A percentile compares a stretch with the other conserved stretches of the same genome.
Evolutionary conservation across 2,888 invertebrate species (phyloP).

Genomic region (Apomyelois bistriatella): DNA sequence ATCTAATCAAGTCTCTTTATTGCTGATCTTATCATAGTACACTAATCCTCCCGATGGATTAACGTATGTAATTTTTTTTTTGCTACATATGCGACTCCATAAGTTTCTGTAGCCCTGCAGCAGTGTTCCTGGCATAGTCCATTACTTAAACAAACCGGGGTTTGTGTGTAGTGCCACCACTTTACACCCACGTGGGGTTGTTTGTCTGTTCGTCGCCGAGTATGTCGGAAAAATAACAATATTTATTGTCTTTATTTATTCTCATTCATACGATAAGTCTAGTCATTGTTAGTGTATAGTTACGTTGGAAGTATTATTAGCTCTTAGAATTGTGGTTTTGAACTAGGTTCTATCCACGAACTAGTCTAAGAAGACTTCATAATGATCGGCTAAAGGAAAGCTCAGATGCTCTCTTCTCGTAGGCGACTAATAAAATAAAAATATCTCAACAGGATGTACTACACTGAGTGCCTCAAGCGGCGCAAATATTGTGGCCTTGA

Average conservation of each 20-base stretch:
- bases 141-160: slow-evolving; percentile 73
- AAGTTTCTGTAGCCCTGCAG: slow-evolving; percentile 23
- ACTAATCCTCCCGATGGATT: too few species aligned
- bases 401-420: too few species aligned
- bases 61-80: too few species aligned
- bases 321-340: not conserved
- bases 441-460: too few species aligned
- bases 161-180: slow-evolving; percentile 59
- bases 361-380: too few species aligned
- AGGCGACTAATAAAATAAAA: too few species aligned
- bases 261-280: slow-evolving; percentile 8
- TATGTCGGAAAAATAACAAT: slow-evolving; percentile 24
- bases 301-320: not conserved
- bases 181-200: slow-evolving; percentile 62
- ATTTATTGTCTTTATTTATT: slow-evolving; percentile 32
- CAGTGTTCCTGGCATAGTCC: slow-evolving; percentile 66
- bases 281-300: slow-evolving; percentile 4
- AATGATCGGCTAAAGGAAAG: too few species aligned
- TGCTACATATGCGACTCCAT: slow-evolving; percentile 29
- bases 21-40: too few species aligned
- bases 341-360: too few species aligned
- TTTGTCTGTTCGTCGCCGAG: slow-evolving; percentile 41
- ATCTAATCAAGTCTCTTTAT: too few species aligned
- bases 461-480: too few species aligned
- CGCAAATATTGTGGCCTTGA: too few species aligned